Base-by-base conservation (phyloP, 2,797 vertebrate species). In the Labeo calbasu region DNA sequence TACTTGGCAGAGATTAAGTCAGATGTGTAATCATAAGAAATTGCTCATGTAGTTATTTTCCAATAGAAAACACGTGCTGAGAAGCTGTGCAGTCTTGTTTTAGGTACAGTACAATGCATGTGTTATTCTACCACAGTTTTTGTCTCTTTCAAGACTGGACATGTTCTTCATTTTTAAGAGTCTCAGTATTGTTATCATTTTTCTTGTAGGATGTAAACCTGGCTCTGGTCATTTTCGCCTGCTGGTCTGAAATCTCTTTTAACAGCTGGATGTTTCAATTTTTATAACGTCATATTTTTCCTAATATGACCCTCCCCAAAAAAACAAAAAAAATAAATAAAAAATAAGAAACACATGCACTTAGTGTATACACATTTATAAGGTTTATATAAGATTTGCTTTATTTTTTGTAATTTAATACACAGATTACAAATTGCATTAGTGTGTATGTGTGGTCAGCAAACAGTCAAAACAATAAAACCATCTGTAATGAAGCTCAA, bases 1-100 rank as follows among this genome's bases (percentile, higher is more conserved):
- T 68, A 53, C 81, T 73, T 46, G 84, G 85, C 81, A 53, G 65
- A 78, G 73, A 81, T 86, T 70, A 76, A 65, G 46, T 59, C 53
- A 63, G 75, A 75, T 77, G 55, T 84, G 79, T 86, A 71, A 77
- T 68, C 51, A 21, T 84, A 53, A 72, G 55, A 75, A 72, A 79
- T 85, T 73, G 43, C 72, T 77, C 17, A 32, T 66, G 84, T 23
- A 68, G 81, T 84, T 78, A 63, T 28, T 50, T 85, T 80, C 12
- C 25, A 2, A 11, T 63, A 23, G n/a, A 76, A 77, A 46, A 50
- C 59, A 81, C 40, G 14, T 61, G 72, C 46, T 72, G 63, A 59
- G 13, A 63, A 73, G 43, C 69, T 36, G 55, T 51, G 40, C 11
- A 65, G 12, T 79, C 25, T 65, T 76, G 72, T 66, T 43, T 80